A percentile compares a stretch with the other conserved stretches of the same genome.
These are phyloP conservation scores for Solea solea DNA, from an alignment of 2,113 vertebrate species.

Conservation along the genomic window DNA sequence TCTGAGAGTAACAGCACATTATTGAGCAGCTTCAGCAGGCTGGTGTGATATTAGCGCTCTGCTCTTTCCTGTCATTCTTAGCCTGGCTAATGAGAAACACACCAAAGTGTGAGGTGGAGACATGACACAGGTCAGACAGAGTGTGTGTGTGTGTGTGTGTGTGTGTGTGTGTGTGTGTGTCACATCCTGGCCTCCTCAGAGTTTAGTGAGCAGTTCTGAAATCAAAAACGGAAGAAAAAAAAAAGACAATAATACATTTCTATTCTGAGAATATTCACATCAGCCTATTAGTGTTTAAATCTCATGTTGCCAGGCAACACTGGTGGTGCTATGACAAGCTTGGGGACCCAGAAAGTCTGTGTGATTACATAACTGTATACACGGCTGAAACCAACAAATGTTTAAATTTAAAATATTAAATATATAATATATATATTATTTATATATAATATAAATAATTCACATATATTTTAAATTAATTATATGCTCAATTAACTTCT, in stretches of 20 bases:
- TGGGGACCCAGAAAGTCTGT: too few species aligned
- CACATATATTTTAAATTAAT: too few species aligned
- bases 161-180: background rate
- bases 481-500: too few species aligned
- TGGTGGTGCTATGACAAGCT: too few species aligned
- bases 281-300: too few species aligned
- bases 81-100: constrained; percentile 55
- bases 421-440: too few species aligned
- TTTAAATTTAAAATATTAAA: too few species aligned
- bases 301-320: too few species aligned
- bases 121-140: background rate
- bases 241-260: background rate
- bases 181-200: background rate
- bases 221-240: background rate
- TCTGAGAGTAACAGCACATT: too few species aligned
- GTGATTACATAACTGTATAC: too few species aligned
- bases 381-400: too few species aligned
- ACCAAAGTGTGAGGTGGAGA: constrained; percentile 35
- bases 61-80: constrained; percentile 4
- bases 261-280: background rate
- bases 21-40: constrained; percentile 1
- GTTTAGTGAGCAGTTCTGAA: background rate
- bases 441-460: too few species aligned
- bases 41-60: constrained; percentile 37
- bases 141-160: background rate